These are phyloP conservation scores for Vanessa tameamea DNA, from an alignment of 1,140 invertebrate species.

Conservation along the genomic window DNA sequence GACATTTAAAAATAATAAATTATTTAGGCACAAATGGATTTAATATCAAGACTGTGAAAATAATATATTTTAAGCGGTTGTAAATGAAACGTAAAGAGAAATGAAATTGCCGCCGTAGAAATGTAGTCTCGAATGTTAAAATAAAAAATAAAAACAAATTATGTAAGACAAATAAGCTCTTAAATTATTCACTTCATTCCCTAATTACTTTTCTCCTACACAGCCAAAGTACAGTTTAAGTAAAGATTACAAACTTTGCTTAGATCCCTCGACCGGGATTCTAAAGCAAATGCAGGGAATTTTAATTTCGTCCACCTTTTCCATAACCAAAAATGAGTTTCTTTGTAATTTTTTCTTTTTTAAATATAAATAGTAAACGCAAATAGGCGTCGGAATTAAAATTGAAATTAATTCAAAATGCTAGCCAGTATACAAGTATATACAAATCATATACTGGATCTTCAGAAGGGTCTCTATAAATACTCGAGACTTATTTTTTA, in stretches of 20 bases:
- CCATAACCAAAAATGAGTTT: too few relatives aligned
- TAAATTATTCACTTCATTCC: slow-evolving; percentile 21
- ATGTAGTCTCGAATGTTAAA: slow-evolving; percentile 1
- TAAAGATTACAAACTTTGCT: neutral
- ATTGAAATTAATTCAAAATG: too few relatives aligned
- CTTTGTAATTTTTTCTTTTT: too few relatives aligned
- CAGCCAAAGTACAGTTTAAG: neutral
- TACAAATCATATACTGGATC: too few relatives aligned
- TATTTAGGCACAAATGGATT: neutral
- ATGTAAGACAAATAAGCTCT: slow-evolving; percentile 23
- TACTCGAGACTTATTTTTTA: too few relatives aligned
- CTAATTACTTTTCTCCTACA: slow-evolving; percentile 28
- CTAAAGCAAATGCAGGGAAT: too few relatives aligned
- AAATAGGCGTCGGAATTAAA: too few relatives aligned
- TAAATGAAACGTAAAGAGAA: neutral
- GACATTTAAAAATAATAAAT: neutral
- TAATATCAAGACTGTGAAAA: neutral
- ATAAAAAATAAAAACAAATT: slow-evolving; percentile 26
- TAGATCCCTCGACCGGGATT: neutral
- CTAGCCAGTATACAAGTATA: too few relatives aligned
- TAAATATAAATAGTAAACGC: too few relatives aligned
- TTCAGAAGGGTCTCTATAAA: too few relatives aligned
- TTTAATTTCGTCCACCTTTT: too few relatives aligned
- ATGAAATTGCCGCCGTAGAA: neutral
- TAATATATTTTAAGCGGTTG: neutral